phyloP scores from a whole-genome alignment of 1,140 invertebrate species.

The Drosophila pectinifera region DNA sequence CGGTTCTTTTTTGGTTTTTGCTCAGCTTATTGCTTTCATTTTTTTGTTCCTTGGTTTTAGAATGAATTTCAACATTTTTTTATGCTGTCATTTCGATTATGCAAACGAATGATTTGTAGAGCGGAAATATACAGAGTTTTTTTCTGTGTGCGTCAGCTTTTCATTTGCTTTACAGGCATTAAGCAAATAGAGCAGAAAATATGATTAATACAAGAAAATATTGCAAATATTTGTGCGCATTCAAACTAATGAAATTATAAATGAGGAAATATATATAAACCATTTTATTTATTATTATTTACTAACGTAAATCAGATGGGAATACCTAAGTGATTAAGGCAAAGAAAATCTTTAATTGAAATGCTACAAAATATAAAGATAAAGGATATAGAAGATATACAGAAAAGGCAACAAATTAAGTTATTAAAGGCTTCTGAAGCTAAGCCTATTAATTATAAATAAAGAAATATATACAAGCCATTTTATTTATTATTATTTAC shows the following conservation, averaged over 20 bases:
- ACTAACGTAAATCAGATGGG: too few relatives aligned
- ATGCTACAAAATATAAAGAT: too few relatives aligned
- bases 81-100: conserved; percentile 44
- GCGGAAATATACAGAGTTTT: conserved; percentile 4
- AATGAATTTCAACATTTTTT: conserved; percentile 2
- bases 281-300: too few relatives aligned
- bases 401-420: too few relatives aligned
- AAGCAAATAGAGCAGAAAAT: background rate
- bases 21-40: conserved; percentile 15
- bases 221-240: background rate
- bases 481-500: too few relatives aligned
- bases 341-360: too few relatives aligned
- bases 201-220: background rate
- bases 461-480: too few relatives aligned
- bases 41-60: conserved; percentile 11
- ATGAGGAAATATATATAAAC: background rate
- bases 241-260: background rate
- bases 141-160: conserved; percentile 15
- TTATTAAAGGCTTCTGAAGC: too few relatives aligned
- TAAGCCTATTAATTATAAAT: too few relatives aligned
- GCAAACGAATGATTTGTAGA: conserved; percentile 35
- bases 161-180: background rate
- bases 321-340: too few relatives aligned
- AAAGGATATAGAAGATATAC: too few relatives aligned
- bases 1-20: conserved; percentile 37